Conservation (phyloP, 2,113 vertebrate genomes). For the Illadopsis cleaveri region DNA sequence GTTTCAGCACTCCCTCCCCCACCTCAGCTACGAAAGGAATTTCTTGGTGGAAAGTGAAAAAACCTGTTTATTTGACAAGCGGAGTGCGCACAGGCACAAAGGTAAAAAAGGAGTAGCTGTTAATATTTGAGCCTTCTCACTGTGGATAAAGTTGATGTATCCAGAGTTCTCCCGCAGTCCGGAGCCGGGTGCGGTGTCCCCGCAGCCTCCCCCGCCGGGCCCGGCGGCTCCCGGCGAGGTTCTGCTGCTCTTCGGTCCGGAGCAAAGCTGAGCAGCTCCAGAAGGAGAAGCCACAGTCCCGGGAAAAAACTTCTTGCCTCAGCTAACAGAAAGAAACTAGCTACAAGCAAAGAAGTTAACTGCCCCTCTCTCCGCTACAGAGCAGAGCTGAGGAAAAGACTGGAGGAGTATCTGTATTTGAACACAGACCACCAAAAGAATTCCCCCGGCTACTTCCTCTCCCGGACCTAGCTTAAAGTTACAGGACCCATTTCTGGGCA, state of each 20-base stretch:
- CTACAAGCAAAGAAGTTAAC: background rate
- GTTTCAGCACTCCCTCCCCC: background rate
- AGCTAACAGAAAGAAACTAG: background rate
- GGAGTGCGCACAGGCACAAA: background rate
- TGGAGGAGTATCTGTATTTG: background rate
- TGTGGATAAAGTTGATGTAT: too few species aligned
- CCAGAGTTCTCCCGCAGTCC: too few species aligned
- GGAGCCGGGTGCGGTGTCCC: too few species aligned
- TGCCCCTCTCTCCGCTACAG: background rate
- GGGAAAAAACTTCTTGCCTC: background rate
- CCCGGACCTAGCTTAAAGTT: too few species aligned
- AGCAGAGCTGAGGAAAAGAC: background rate
- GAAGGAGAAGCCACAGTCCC: too few species aligned
- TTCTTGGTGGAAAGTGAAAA: background rate
- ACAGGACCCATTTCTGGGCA: too few species aligned
- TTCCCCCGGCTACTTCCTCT: too few species aligned
- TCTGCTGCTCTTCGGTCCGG: accelerated
- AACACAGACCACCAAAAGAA: background rate
- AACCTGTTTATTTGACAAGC: background rate
- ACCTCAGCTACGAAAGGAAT: background rate
- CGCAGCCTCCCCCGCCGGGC: too few species aligned
- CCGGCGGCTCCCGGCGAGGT: too few species aligned
- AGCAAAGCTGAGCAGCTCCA: too few species aligned
- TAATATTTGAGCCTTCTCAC: background rate
- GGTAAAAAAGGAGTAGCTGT: background rate